Conservation (phyloP, 2,888 invertebrate genomes). For the Colletes collaris region DNA sequence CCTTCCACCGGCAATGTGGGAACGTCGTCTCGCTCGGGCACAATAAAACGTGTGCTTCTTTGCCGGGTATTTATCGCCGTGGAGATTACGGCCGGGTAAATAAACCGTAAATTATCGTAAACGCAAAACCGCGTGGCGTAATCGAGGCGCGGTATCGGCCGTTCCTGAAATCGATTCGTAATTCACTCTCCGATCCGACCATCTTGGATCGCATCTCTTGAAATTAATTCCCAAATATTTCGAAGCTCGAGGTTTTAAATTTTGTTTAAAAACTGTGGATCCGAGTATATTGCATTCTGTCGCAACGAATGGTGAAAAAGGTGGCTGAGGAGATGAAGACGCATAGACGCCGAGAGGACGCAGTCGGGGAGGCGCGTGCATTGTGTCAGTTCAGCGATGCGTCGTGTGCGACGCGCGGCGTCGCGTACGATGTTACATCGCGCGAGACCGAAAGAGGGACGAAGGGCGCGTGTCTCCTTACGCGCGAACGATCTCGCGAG, state of each 20-base stretch:
- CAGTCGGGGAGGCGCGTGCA: slow-evolving; percentile 51
- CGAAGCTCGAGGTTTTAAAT: too few species aligned
- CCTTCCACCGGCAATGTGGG: slow-evolving; percentile 38
- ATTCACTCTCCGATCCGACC: slow-evolving; percentile 3
- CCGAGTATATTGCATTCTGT: too few species aligned
- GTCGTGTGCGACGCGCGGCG: slow-evolving; percentile 54
- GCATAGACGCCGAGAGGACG: neutral
- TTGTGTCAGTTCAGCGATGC: slow-evolving; percentile 66
- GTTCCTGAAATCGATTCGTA: slow-evolving; percentile 36
- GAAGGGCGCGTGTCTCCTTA: slow-evolving; percentile 19
- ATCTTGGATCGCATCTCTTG: too few species aligned
- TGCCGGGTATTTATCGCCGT: slow-evolving; percentile 44
- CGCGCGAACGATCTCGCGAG: slow-evolving; percentile 36
- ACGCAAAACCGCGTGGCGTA: slow-evolving; percentile 24
- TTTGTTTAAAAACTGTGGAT: too few species aligned
- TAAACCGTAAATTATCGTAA: slow-evolving; percentile 51
- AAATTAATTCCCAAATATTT: too few species aligned
- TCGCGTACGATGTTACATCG: slow-evolving; percentile 5
- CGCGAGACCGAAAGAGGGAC: neutral
- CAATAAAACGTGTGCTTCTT: slow-evolving; percentile 40
- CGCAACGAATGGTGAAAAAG: slow-evolving; percentile 13
- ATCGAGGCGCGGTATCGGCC: slow-evolving; percentile 30
- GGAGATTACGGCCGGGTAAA: slow-evolving; percentile 33
- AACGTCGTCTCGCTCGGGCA: slow-evolving; percentile 15
- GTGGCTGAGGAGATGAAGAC: neutral